Base-by-base conservation (phyloP, 2,888 invertebrate genomes). In the Hydriomena furcata region DNA sequence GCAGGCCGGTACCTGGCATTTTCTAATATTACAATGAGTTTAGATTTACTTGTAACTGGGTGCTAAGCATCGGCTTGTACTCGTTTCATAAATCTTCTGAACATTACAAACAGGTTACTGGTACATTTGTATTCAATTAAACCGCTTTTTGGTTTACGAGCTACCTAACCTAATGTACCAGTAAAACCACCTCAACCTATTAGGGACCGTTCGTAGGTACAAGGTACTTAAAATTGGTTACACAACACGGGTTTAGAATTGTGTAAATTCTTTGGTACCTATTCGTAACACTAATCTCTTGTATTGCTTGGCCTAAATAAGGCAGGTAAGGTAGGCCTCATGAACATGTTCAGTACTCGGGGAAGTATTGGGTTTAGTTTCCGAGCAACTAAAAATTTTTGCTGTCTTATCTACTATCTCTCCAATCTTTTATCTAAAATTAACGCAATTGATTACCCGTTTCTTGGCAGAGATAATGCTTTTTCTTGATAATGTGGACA, bases 111-210 rank as follows among this genome's bases (percentile, higher is more conserved):
- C 36, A 1, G 36, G 35, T 36, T 31, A 21, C 30, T 35, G 58
- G 60, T 52, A 55, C 52, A 61, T 68, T 65, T 62, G 60, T 62
- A 70, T 63, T 64, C 63, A 20, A 28, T 34, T 52, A 23, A 55
- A 58, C 53, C n/a, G 52, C 58, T 60, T 63, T 63, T 68, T 62
- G 60, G 42, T 42, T 48, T 48, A 41, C 31, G 48, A 48, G 35
- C 12, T 28, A 8, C 17, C n/a, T n/a, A n/a, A 37, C 37, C 24
- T 40, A 48, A 35, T 48, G 17, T 11, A 31, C 36, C 11, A 25
- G 36, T 30, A 30, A 36, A 36, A 36, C 31, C 12, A 40, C 30
- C 20, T 11, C 30, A 30, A 17, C 21, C 28, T 30, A 11, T 30
- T 35, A 32, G 20, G 25, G 11, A 30, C 25, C n/a, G 7, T 31